Percentiles rank a stretch among this genome's conserved stretches.
These are phyloP conservation scores for Xenops minutus DNA, from an alignment of 2,797 vertebrate genomes.

Conservation along the genomic window DNA sequence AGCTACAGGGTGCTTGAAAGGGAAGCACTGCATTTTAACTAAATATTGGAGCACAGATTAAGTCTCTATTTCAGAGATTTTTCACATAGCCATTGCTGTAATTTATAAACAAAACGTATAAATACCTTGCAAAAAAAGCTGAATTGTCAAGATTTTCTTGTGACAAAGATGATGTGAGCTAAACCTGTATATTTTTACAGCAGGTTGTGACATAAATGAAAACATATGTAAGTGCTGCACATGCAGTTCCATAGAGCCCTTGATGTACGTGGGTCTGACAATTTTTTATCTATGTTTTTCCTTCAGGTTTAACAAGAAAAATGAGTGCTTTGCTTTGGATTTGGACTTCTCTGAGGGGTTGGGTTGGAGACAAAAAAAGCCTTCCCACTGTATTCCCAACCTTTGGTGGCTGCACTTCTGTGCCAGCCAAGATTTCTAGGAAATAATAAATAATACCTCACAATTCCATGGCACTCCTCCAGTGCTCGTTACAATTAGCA, in stretches of 20 bases:
- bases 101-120: neutral
- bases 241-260: neutral
- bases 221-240: neutral
- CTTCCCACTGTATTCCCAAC: neutral
- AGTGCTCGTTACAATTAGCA: neutral
- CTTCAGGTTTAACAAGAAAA: neutral
- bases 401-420: neutral
- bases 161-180: neutral
- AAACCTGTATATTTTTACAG: neutral
- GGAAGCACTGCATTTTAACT: neutral
- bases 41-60: neutral
- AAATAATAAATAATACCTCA: neutral
- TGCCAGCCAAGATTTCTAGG: neutral
- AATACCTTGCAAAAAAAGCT: neutral
- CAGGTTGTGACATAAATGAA: neutral
- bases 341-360: neutral
- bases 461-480: neutral
- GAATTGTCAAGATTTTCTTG: neutral
- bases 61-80: rapidly evolving
- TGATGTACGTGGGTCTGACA: neutral
- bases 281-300: neutral
- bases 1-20: neutral
- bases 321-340: neutral
- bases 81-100: neutral
- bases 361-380: neutral